These are phyloP conservation scores for Hermaeophaga mercurialis DNA, from an alignment of 2,888 invertebrate species.

Conservation along the genomic window DNA sequence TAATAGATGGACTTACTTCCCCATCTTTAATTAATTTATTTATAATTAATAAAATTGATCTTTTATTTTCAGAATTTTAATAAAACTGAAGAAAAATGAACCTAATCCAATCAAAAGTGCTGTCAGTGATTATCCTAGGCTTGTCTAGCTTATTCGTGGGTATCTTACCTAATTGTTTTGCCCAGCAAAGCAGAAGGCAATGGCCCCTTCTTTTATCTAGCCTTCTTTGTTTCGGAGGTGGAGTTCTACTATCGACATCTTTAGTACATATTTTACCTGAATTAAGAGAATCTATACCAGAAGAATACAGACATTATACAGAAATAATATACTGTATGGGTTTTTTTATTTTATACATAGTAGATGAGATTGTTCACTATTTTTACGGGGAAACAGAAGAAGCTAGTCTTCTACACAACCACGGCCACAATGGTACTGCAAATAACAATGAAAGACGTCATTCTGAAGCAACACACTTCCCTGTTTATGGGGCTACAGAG, in stretches of 20 bases:
- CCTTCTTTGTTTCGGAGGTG: conserved; percentile 79
- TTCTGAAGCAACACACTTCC: conserved; percentile 23
- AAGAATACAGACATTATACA: conserved; percentile 58
- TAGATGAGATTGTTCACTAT: conserved; percentile 75
- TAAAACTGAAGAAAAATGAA: conserved; percentile 27
- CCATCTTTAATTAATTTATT: too few relatives aligned
- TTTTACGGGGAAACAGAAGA: conserved; percentile 62
- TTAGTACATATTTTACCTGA: conserved; percentile 83
- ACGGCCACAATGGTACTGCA: not conserved
- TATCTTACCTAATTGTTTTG: conserved; percentile 70
- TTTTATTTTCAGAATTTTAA: not conserved
- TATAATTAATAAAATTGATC: too few relatives aligned
- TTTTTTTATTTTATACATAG: conserved; percentile 72
- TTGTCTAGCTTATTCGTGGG: conserved; percentile 73
- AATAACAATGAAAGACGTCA: conserved; percentile 29
- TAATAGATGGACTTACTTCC: too few relatives aligned
- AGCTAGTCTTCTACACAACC: conserved; percentile 34
- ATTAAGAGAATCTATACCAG: conserved; percentile 62
- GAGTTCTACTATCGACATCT: conserved; percentile 78
- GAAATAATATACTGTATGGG: conserved; percentile 72
- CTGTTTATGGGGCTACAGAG: conserved; percentile 35
- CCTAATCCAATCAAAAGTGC: conserved; percentile 60
- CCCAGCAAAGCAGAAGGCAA: conserved; percentile 62
- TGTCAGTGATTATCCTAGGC: conserved; percentile 70
- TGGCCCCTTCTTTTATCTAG: conserved; percentile 70